Evolutionary conservation across 2,113 vertebrate genomes (phyloP).

Genomic region (Romanogobio albipinnatus): DNA sequence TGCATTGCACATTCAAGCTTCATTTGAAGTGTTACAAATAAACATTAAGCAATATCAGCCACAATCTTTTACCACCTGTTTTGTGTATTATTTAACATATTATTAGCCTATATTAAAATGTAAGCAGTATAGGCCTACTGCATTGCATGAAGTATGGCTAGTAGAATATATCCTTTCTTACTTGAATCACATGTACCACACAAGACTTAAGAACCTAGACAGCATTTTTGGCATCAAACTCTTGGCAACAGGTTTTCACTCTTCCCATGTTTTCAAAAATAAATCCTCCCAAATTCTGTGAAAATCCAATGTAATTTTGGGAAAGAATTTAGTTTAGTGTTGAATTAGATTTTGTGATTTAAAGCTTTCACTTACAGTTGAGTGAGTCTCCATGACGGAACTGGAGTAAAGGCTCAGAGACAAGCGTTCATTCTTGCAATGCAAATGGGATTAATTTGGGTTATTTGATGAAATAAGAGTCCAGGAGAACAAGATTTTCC

Average conservation of each 20-base stretch:
- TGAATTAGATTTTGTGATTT: not conserved
- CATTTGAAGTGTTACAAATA: not conserved
- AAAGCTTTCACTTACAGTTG: not conserved
- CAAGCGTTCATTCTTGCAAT: constrained; percentile 5
- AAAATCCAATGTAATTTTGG: constrained; percentile 17
- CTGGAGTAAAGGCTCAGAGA: not conserved
- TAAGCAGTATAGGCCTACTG: not conserved
- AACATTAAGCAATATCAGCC: not conserved
- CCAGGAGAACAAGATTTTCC: not conserved
- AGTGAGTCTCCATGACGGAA: not conserved
- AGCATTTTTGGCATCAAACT: not conserved
- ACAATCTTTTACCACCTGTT: not conserved
- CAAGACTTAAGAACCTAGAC: not conserved
- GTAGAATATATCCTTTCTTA: not conserved
- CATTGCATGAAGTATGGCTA: not conserved
- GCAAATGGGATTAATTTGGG: constrained; percentile 8
- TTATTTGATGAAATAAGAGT: not conserved
- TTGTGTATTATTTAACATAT: not conserved
- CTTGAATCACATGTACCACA: not conserved
- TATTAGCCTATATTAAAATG: not conserved
- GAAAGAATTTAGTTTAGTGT: constrained; percentile 18
- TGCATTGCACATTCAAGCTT: not conserved
- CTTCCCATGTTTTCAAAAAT: not conserved
- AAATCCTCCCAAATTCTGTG: not conserved
- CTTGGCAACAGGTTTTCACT: not conserved